A percentile compares a stretch with the other conserved stretches of the same genome.
These are phyloP conservation scores for Zosterops hypoxanthus DNA, from an alignment of 2,113 vertebrate genomes.

Conservation along the genomic window DNA sequence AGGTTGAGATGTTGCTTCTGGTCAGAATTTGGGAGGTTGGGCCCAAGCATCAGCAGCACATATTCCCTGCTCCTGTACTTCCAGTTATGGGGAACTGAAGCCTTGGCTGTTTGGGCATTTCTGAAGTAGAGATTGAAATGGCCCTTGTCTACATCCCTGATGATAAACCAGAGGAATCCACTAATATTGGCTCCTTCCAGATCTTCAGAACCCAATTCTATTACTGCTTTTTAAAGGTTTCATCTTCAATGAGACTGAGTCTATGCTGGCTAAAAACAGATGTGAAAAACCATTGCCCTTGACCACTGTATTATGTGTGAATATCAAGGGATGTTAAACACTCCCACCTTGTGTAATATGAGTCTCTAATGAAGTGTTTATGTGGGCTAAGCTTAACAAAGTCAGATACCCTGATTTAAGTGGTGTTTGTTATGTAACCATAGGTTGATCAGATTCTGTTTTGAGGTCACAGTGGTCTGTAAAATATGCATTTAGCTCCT, in stretches of 20 bases:
- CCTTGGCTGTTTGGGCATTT: neutral
- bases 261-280: neutral
- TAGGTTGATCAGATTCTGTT: neutral
- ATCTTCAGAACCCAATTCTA: neutral
- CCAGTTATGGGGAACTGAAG: neutral
- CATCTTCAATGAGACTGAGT: accelerated
- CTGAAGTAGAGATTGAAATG: neutral
- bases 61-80: neutral
- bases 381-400: neutral
- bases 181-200: neutral
- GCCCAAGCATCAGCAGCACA: neutral
- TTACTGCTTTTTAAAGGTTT: neutral
- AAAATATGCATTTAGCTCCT: neutral
- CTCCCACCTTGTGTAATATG: neutral
- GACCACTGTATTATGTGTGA: neutral
- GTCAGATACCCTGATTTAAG: neutral
- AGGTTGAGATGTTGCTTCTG: neutral
- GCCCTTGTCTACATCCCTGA: neutral
- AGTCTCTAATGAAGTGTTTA: neutral
- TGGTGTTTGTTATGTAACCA: neutral
- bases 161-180: neutral
- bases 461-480: neutral
- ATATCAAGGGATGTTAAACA: neutral
- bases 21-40: neutral
- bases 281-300: neutral